Conservation (phyloP, 2,113 vertebrate species). For the Malurus elegans region DNA sequence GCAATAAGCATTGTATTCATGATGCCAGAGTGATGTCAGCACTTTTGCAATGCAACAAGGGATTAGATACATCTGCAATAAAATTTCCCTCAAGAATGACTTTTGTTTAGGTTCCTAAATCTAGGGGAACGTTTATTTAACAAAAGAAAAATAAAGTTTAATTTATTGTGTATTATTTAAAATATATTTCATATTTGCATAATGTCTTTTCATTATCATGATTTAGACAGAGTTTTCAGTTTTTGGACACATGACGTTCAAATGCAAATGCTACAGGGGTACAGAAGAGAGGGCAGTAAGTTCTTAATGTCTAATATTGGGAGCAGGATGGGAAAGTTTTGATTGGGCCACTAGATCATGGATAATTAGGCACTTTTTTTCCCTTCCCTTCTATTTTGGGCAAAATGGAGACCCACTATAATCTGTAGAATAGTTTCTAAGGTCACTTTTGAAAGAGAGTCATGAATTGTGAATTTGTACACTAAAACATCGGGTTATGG, state of each 20-base stretch:
- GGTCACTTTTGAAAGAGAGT: neutral
- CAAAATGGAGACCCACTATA: neutral
- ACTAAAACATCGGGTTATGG: neutral
- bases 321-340: neutral
- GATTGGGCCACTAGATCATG: neutral
- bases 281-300: neutral
- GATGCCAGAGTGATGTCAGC: neutral
- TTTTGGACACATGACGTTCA: neutral
- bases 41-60: constrained; percentile 27
- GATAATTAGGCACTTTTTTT: neutral
- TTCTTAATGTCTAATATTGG: neutral
- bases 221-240: neutral
- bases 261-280: neutral
- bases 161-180: neutral
- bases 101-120: constrained; percentile 23
- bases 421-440: neutral
- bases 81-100: neutral
- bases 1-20: neutral
- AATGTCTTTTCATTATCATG: neutral
- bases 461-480: neutral
- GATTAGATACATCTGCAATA: neutral
- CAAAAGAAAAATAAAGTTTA: neutral
- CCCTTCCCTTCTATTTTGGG: neutral
- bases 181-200: neutral
- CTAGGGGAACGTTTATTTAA: neutral